These are phyloP conservation scores for Typhlichthys subterraneus DNA, from an alignment of 2,797 vertebrate genomes.

Conservation along the genomic window DNA sequence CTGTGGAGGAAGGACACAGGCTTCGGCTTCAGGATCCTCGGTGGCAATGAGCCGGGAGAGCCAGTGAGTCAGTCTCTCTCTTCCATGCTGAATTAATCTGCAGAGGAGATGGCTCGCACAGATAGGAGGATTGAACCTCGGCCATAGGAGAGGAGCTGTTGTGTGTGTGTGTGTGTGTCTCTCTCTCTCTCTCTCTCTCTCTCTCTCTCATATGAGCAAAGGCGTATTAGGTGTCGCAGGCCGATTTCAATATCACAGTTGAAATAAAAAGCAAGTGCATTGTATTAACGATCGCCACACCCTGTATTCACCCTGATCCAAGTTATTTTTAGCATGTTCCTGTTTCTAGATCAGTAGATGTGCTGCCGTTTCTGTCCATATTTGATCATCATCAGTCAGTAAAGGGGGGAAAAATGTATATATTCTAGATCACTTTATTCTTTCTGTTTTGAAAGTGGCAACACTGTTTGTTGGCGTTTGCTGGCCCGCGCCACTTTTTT, in stretches of 20 bases:
- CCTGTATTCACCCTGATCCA: no score
- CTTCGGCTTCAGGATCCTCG: conserved; percentile 98
- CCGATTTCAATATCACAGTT: background rate
- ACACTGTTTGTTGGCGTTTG: conserved; percentile 38
- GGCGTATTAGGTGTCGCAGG: background rate
- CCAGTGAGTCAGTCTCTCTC: conserved; percentile 83
- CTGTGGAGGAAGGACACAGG: conserved; percentile 99
- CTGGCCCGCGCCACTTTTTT: conserved; percentile 25
- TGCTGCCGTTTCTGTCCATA: conserved; percentile 23
- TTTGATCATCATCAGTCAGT: conserved; percentile 45
- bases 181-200: background rate
- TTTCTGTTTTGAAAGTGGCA: conserved; percentile 30
- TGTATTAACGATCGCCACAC: no score
- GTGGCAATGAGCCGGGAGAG: conserved; percentile 97
- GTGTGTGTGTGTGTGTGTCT: conserved; percentile 42
- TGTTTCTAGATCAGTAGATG: conserved; percentile 20
- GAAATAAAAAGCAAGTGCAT: no score
- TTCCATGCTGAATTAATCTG: conserved; percentile 60
- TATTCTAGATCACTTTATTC: conserved; percentile 22
- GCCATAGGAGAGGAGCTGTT: conserved; percentile 59
- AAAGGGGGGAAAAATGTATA: no score
- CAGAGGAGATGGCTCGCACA: conserved; percentile 56
- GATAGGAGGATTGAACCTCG: conserved; percentile 61
- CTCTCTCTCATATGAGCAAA: conserved; percentile 21
- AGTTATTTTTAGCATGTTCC: background rate